Evolutionary conservation across 2,888 invertebrate genomes (phyloP).

Genomic region (Nomada goodeniana): DNA sequence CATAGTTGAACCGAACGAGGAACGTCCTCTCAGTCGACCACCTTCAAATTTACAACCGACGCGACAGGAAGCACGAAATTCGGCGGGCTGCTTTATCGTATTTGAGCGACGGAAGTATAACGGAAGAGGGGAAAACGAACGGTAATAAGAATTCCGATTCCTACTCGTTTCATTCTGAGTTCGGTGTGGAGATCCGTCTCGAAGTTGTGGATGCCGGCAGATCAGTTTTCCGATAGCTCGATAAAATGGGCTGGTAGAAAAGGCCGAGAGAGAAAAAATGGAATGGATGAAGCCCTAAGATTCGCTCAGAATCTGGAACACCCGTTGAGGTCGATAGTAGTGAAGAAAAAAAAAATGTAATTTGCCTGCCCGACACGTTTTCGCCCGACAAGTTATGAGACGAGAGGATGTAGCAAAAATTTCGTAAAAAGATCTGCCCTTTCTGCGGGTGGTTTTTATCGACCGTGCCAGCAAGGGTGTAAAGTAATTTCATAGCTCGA

Average conservation of each 20-base stretch:
- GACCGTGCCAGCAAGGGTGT: not conserved
- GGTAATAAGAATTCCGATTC: slow-evolving; percentile 64
- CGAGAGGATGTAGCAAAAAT: slow-evolving; percentile 3
- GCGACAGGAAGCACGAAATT: slow-evolving; percentile 42
- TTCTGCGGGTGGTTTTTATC: slow-evolving; percentile 11
- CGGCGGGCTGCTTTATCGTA: slow-evolving; percentile 51
- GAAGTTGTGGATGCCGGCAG: slow-evolving; percentile 57
- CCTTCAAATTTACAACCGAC: slow-evolving; percentile 43
- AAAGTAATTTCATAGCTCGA: slow-evolving; percentile 47
- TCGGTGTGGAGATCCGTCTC: slow-evolving; percentile 49
- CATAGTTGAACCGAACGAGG: slow-evolving; percentile 28
- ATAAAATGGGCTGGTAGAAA: slow-evolving; percentile 42
- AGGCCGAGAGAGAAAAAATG: not conserved
- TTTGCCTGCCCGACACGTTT: slow-evolving; percentile 24
- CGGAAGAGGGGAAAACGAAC: slow-evolving; percentile 27
- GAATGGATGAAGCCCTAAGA: slow-evolving; percentile 36
- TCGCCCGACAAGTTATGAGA: slow-evolving; percentile 30
- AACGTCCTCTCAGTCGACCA: slow-evolving; percentile 11
- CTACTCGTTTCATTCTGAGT: slow-evolving; percentile 54
- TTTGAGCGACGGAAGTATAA: slow-evolving; percentile 37
- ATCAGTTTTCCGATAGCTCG: slow-evolving; percentile 58
- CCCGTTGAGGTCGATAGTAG: slow-evolving; percentile 23
- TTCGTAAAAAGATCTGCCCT: not conserved
- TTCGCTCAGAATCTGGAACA: slow-evolving; percentile 36
- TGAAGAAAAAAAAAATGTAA: slow-evolving; percentile 44